Percentiles rank a stretch among this genome's conserved stretches.
phyloP scores from a whole-genome alignment of 2,888 invertebrate species.

The Pomacea canaliculata region DNA sequence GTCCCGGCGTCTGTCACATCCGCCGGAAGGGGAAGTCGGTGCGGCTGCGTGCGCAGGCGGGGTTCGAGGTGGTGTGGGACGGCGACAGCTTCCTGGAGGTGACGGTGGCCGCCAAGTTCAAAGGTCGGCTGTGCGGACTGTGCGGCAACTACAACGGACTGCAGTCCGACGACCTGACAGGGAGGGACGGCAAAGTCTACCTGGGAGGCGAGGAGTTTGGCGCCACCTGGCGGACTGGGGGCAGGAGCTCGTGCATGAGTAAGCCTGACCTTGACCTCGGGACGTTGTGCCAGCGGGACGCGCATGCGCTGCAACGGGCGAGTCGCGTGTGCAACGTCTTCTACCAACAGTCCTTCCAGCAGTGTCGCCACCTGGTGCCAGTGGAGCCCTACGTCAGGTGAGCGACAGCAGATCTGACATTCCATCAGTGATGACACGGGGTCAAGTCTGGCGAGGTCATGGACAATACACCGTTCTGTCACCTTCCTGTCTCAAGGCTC shows the following conservation, averaged over 20 bases:
- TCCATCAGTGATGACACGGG: no score
- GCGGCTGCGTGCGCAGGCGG: constrained; percentile 72
- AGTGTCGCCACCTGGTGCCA: constrained; percentile 84
- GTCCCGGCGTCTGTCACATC: constrained; percentile 69
- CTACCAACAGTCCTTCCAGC: constrained; percentile 76
- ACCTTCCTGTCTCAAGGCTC: no score
- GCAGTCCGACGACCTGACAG: constrained; percentile 83
- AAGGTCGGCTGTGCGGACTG: constrained; percentile 86
- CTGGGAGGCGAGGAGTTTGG: constrained; percentile 82
- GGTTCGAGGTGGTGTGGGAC: constrained; percentile 90
- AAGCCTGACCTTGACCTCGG: constrained; percentile 42
- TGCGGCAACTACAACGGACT: constrained; percentile 95
- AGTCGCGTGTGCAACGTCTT: constrained; percentile 73
- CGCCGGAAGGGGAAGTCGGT: constrained; percentile 72
- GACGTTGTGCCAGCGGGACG: constrained; percentile 51
- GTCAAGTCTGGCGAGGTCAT: no score
- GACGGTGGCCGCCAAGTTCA: constrained; percentile 80
- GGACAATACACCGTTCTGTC: no score
- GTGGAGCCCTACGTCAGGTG: constrained; percentile 84
- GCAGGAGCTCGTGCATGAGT: constrained; percentile 71
- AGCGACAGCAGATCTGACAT: constrained; percentile 37
- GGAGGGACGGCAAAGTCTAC: constrained; percentile 72
- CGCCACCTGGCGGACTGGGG: constrained; percentile 91
- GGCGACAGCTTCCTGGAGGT: constrained; percentile 92
- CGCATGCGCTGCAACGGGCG: constrained; percentile 44